Evolutionary conservation across 2,888 invertebrate genomes (phyloP), one percentile per base, ranked within the genome.

Genomic region (Notocelia uddmanniana): DNA sequence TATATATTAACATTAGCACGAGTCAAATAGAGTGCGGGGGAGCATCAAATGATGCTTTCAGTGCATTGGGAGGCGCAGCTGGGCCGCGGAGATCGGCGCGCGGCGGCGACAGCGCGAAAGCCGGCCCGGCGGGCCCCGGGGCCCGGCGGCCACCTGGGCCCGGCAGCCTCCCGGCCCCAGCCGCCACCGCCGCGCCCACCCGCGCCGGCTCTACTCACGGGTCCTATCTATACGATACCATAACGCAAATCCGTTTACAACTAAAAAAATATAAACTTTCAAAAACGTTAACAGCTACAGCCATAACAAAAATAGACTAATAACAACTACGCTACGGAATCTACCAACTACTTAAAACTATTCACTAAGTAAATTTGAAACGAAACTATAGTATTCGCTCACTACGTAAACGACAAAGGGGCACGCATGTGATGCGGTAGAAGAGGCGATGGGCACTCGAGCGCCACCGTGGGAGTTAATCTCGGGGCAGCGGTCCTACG

Each of bases 231-330:
- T 79, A 81, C 81, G 82, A 86, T 84, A 83, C 82, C 80, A 78
- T 83, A 81, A 84, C 87, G 87, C 88, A 84, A 90, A 80, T 88
- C 83, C 85, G 82, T 87, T 84, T 87, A 86, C 60, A 89, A 91
- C 88, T 88, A 89, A 92, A 91, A 84, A 87, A 91, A 89, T 89
- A 91, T 90, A 92, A 92, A 92, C 89, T 90, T 91, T 91, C 85
- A 89, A 91, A 91, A 92, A 90, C 86, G 88, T 92, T 92, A 92
- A 93, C 92, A 91, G 88, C 93, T 93, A 92, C 92, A 90, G 92
- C 91, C 92, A 92, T 93, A 93, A 92, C 92, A 92, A 93, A 93
- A 93, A 92, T 92, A 92, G 74, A 88, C 91, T 93, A 93, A 90
- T 88, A 91, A 92, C 88, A 82, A 89, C 92, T 92, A 93, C 88